These are phyloP conservation scores for Eristalis intricaria DNA, from an alignment of 2,888 invertebrate genomes.

Conservation along the genomic window DNA sequence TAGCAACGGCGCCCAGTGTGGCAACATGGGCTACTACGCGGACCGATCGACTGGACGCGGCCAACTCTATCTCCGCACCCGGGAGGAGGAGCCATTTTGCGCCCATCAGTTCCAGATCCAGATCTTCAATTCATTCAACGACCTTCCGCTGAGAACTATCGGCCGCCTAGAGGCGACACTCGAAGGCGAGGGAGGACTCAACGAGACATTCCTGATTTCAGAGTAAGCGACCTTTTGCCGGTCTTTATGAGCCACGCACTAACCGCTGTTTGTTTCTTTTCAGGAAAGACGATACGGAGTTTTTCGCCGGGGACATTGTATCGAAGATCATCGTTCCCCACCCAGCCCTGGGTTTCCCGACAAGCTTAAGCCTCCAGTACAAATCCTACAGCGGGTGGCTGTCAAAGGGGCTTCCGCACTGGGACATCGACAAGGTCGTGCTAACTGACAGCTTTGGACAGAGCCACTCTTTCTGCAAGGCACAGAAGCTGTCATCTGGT, in stretches of 20 bases:
- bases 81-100: constrained; percentile 96
- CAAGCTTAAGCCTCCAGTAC: constrained; percentile 89
- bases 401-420: constrained; percentile 89
- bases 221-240: constrained; percentile 83
- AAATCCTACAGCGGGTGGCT: constrained; percentile 96
- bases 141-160: constrained; percentile 83
- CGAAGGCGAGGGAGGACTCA: constrained; percentile 90
- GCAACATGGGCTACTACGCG: constrained; percentile 97
- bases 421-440: constrained; percentile 91
- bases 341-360: constrained; percentile 90
- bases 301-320: constrained; percentile 87
- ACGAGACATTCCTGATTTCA: constrained; percentile 94
- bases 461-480: constrained; percentile 91
- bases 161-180: constrained; percentile 91
- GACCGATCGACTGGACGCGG: constrained; percentile 92
- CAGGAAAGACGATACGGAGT: constrained; percentile 90
- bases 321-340: constrained; percentile 94
- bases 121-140: constrained; percentile 88
- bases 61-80: constrained; percentile 92
- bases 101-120: constrained; percentile 94
- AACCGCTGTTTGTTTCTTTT: constrained; percentile 65
- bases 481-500: constrained; percentile 88
- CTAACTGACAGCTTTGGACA: constrained; percentile 93
- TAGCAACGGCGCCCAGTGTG: constrained; percentile 84
- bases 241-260: background rate